Base-by-base conservation (phyloP, 2,888 invertebrate species). In the Ophion obscuratus region DNA sequence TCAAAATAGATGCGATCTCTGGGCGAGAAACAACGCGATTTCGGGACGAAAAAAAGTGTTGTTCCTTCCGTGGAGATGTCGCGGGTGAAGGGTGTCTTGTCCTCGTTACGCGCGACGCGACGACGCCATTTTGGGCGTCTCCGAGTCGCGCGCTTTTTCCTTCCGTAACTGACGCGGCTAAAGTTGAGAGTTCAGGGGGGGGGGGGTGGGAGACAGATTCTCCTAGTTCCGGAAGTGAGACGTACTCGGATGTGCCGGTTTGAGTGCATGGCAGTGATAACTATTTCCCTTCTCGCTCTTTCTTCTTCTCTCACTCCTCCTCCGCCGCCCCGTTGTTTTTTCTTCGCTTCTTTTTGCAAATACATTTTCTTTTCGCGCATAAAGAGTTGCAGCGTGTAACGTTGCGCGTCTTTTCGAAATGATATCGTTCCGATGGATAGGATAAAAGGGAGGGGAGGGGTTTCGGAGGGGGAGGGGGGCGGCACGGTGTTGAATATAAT, bases 191-290 rank as follows among this genome's bases (percentile, higher is more conserved):
- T 47, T 47, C 0, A 3, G 10, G 10, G 4, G 14, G 47, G 47
- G 47, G 2, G 47, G 47, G 47, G 14, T 14, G 47, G 47, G 10
- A 27, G 61, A 66, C 24, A 74, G 47, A 74, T 78, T 66, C n/a
- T 67, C 61, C 17, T 70, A 67, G 67, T 76, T 67, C 73, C 66
- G 73, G 80, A 57, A 76, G 64, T 68, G 62, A 81, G 64, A 66
- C 59, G 40, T 78, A 73, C 67, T 75, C 86, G 81, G 24, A 80
- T 78, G 77, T 83, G 86, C 86, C 86, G 86, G 81, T 87, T 78
- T 86, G 62, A 88, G 87, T 87, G 88, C 86, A 89, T 92, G 92
- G 92, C 92, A 92, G 92, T 92, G 91, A 91, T 85, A 88, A 89
- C 89, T 90, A 90, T 88, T 88, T 79, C 20, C 70, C 66, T 83